Conservation (phyloP, 1,140 invertebrate species). For the Papilio glaucus region DNA sequence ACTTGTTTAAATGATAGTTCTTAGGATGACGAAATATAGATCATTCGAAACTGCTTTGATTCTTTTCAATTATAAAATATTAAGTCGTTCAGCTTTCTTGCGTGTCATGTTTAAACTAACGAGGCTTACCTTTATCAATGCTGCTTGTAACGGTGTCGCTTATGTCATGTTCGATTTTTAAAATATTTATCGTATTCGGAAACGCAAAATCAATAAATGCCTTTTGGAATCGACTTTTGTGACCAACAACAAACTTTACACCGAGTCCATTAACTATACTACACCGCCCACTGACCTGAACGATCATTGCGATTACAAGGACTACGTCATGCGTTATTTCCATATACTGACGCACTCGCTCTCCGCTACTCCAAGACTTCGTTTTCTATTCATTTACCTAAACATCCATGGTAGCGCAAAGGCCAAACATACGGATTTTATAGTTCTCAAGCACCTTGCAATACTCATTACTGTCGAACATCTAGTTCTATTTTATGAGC, state of each 20-base stretch:
- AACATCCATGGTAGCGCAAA: not conserved
- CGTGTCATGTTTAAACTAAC: too few species aligned
- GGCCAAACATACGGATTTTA: not conserved
- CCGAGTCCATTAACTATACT: not conserved
- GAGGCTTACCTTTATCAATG: too few species aligned
- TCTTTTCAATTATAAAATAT: too few species aligned
- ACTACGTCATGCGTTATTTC: constrained; percentile 22
- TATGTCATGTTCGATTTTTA: too few species aligned
- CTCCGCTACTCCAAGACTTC: not conserved
- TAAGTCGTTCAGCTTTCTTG: too few species aligned
- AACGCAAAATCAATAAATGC: constrained; percentile 1
- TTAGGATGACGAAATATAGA: too few species aligned
- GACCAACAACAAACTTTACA: not conserved
- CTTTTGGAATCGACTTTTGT: not conserved
- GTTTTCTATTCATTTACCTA: constrained; percentile 30
- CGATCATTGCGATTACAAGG: constrained; percentile 11
- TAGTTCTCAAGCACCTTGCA: not conserved
- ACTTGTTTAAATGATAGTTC: too few species aligned
- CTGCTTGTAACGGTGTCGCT: too few species aligned
- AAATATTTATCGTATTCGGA: not conserved
- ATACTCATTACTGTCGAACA: not conserved
- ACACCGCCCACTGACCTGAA: constrained; percentile 13
- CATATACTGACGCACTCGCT: constrained; percentile 24
- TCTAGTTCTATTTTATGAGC: not conserved
- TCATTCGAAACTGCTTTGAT: too few species aligned